These are phyloP conservation scores for Tipula helvola DNA, from an alignment of 2,888 invertebrate genomes.

Conservation along the genomic window DNA sequence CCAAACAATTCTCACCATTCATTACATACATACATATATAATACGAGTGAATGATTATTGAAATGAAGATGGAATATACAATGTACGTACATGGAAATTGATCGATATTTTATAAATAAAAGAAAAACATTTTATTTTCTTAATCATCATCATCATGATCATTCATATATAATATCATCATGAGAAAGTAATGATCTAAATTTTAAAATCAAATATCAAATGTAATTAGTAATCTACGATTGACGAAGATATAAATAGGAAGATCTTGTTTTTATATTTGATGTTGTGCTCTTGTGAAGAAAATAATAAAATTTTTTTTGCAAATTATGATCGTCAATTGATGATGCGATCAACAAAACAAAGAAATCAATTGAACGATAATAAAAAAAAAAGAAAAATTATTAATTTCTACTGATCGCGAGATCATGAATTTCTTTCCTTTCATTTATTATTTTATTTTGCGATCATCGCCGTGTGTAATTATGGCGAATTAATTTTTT, in stretches of 20 bases:
- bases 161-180: neutral
- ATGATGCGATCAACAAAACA: neutral
- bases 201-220: neutral
- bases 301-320: neutral
- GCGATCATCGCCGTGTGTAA: neutral
- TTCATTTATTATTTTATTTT: no score
- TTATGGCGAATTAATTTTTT: neutral
- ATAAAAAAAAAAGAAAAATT: neutral
- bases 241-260: neutral
- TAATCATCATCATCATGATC: neutral
- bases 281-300: neutral
- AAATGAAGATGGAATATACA: neutral
- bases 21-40: neutral
- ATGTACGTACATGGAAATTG: neutral
- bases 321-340: neutral
- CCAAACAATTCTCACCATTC: slow-evolving; percentile 4
- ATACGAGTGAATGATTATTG: neutral
- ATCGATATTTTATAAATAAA: neutral
- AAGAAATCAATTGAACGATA: neutral
- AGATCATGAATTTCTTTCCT: neutral
- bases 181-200: slow-evolving; percentile 4
- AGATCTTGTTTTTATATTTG: neutral
- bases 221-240: neutral
- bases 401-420: neutral
- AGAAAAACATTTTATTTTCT: neutral